Conservation (phyloP, 2,113 vertebrate genomes). For the Loxodonta africana region DNA sequence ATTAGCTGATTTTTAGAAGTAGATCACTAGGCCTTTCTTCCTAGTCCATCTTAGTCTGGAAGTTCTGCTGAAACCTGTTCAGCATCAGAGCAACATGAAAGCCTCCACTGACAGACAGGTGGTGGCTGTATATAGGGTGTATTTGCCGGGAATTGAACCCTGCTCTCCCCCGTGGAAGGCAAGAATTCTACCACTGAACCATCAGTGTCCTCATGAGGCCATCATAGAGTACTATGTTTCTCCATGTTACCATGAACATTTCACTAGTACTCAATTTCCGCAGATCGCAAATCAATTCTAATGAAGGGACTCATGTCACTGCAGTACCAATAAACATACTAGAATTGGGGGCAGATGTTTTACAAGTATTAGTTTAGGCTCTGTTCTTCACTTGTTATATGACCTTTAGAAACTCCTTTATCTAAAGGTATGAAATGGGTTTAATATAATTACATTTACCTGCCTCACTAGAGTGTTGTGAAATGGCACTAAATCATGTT, state of each 20-base stretch:
- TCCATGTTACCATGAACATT: neutral
- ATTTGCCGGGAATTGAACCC: too few species aligned
- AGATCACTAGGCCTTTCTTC: too few species aligned
- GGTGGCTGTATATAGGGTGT: too few species aligned
- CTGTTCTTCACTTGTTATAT: slow-evolving; percentile 1
- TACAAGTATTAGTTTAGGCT: neutral
- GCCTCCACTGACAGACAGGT: too few species aligned
- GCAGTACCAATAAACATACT: neutral
- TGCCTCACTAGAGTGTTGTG: slow-evolving; percentile 32
- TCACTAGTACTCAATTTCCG: neutral
- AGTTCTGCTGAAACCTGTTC: too few species aligned
- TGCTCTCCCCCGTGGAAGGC: too few species aligned
- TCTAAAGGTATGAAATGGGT: slow-evolving; percentile 52
- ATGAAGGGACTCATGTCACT: neutral
- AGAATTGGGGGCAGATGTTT: neutral
- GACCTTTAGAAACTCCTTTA: slow-evolving; percentile 66
- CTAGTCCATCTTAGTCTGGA: too few species aligned
- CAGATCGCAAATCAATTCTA: neutral
- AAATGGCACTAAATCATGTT: slow-evolving; percentile 77
- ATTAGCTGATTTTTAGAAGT: too few species aligned
- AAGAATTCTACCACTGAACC: too few species aligned
- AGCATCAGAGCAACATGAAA: too few species aligned
- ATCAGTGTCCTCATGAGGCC: neutral
- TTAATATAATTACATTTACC: slow-evolving; percentile 61
- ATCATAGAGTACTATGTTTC: neutral